Base-by-base conservation (phyloP, 2,113 vertebrate species). In the Sula dactylatra region DNA sequence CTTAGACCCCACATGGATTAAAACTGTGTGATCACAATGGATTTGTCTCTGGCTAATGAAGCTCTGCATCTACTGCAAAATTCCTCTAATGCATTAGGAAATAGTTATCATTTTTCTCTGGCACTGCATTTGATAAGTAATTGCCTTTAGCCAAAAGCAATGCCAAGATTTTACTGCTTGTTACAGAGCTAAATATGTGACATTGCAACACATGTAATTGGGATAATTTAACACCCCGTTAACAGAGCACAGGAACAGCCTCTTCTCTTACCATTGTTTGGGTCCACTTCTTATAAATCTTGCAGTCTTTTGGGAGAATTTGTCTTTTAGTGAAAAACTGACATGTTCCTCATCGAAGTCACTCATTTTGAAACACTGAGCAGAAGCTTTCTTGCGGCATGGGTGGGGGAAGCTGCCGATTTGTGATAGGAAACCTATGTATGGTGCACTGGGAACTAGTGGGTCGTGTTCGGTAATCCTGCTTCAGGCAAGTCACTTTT, bases 161-260 rank as follows among this genome's bases (percentile, higher is more conserved):
- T 79, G 95, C 95, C 96, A 95, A 81, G 87, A 70, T 82, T 90
- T 91, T 74, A 56, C 58, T 86, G 85, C 94, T 94, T 92, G 93
- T 86, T 78, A 86, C 1, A 0, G 96, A 97, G 90, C 76, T 96
- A 88, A 96, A 92, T 62, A 92, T 70, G 92, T 81, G 90, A 93
- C 72, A 90, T 29, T 82, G 93, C 86, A 86, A 49, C 20, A 3
- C 55, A 11, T 78, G 90, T 93, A 89, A 94, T 85, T 94, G 89
- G 92, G 87, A 79, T 92, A 47, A 94, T 80, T 94, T 94, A 93
- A 94, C 92, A 96, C 32, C 92, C 58, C 52, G 50, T 94, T 85
- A 94, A 82, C 73, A 67, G 88, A 61, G 74, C 2, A 9, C 56
- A 34, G 91, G 56, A 44, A 47, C 10, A 67, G 81, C 42, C 40